Evolutionary conservation across 2,113 vertebrate genomes (phyloP), one percentile per base, ranked within the genome.

Genomic region (Ictalurus punctatus): DNA sequence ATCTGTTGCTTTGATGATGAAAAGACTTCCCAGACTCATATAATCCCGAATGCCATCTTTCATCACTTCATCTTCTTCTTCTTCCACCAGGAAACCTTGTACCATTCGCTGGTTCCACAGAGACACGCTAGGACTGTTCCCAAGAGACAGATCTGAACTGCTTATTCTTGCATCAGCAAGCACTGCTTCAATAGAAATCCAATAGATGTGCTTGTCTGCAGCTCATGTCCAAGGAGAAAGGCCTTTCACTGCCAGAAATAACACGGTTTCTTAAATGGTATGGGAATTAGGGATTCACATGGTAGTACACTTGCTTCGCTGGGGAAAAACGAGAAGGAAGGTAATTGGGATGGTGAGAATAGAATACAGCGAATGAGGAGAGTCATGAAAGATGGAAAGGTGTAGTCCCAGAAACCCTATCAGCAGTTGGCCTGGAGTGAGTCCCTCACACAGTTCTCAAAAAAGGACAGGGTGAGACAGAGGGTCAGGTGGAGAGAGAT

Each of bases 371-470:
- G 6, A n/a, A 74, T 27, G 34, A 80, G n/a, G 27, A 10, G 84
- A 56, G 80, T 78, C 2, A 86, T 86, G 86, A 90, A 88, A 91
- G 90, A 85, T 71, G 76, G 88, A 48, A 63, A 89, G 86, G 59
- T 90, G 88, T 90, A 91, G 91, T 59, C 69, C 88, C 73, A 56
- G 71, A 83, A 84, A 56, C 76, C 92, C 91, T 93, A 87, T 94
- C 91, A 91, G 89, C 92, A 92, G 74, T 80, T 69, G 61, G 87
- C 83, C 88, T 92, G 93, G 91, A 94, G 79, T 92, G 80, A 65
- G 83, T 92, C 89, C 81, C 87, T 61, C 63, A 90, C 90, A 91
- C 87, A 44, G 19, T 93, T 91, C 91, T 88, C 87, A 67, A 87
- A 83, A 56, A 89, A 86, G 90, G 71, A 87, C 67, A 52, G 71